These are phyloP conservation scores for Lutjanus erythropterus DNA, from an alignment of 2,113 vertebrate genomes.

Conservation along the genomic window DNA sequence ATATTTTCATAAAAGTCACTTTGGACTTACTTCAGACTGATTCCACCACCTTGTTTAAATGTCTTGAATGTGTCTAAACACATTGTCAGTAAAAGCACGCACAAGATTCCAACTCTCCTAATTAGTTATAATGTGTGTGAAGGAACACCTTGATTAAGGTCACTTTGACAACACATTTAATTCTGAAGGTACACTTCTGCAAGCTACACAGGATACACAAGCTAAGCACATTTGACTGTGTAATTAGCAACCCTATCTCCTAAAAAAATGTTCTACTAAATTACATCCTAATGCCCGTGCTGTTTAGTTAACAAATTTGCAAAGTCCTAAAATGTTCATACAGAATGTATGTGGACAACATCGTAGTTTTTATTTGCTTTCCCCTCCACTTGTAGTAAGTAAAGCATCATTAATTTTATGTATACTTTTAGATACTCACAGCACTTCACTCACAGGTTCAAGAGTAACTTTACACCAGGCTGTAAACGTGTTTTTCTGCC, in stretches of 20 bases:
- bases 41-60: neutral
- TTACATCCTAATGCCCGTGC: neutral
- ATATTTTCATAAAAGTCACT: neutral
- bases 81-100: neutral
- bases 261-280: conserved; percentile 2
- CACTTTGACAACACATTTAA: neutral
- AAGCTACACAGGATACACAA: neutral
- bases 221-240: neutral
- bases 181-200: neutral
- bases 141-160: conserved; percentile 19
- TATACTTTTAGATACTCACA: too few species aligned
- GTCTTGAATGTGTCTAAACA: neutral
- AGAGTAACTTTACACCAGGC: too few species aligned
- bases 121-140: conserved; percentile 2
- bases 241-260: neutral
- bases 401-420: too few species aligned
- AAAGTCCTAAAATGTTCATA: too few species aligned
- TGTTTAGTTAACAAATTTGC: too few species aligned
- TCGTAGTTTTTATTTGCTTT: neutral
- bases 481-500: too few species aligned
- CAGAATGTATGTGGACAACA: too few species aligned
- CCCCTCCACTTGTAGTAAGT: too few species aligned
- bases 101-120: conserved; percentile 8
- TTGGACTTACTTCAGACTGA: neutral
- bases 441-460: too few species aligned